phyloP scores from a whole-genome alignment of 2,113 vertebrate species.

The Xiphophorus couchianus region DNA sequence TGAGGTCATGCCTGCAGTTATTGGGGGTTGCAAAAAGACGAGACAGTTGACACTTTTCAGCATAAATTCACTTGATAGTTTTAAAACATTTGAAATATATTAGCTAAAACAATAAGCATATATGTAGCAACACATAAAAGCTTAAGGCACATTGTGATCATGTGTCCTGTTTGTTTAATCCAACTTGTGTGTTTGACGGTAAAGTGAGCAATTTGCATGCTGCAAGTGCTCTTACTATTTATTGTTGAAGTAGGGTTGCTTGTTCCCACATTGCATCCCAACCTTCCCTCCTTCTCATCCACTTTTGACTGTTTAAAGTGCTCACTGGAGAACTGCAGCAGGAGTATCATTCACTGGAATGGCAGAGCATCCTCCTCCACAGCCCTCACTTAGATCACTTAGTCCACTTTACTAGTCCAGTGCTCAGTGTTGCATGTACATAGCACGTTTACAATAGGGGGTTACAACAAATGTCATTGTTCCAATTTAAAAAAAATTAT shows the following conservation, averaged over 20 bases:
- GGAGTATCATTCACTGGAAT: constrained; percentile 75
- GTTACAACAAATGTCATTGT: constrained; percentile 30
- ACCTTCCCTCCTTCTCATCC: constrained; percentile 68
- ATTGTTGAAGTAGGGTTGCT: constrained; percentile 64
- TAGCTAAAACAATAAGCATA: constrained; percentile 8
- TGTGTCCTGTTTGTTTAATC: constrained; percentile 69
- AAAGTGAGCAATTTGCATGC: constrained; percentile 70
- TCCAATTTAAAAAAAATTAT: not conserved
- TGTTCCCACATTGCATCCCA: constrained; percentile 60
- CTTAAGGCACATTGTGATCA: constrained; percentile 16
- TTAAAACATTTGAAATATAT: not conserved
- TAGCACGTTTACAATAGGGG: constrained; percentile 51
- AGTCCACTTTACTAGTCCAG: constrained; percentile 65
- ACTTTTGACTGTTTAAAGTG: constrained; percentile 63
- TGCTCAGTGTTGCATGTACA: constrained; percentile 38
- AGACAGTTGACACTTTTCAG: constrained; percentile 8
- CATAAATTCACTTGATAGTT: not conserved
- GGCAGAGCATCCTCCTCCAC: constrained; percentile 71
- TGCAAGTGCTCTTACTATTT: constrained; percentile 65
- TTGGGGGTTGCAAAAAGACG: not conserved
- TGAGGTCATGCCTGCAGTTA: constrained; percentile 7
- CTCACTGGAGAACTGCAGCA: constrained; percentile 62
- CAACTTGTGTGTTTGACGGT: constrained; percentile 49
- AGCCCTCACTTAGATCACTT: constrained; percentile 70
- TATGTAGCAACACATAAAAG: not conserved